Evolutionary conservation across 2,797 vertebrate genomes (phyloP).

Genomic region (Xenops minutus): DNA sequence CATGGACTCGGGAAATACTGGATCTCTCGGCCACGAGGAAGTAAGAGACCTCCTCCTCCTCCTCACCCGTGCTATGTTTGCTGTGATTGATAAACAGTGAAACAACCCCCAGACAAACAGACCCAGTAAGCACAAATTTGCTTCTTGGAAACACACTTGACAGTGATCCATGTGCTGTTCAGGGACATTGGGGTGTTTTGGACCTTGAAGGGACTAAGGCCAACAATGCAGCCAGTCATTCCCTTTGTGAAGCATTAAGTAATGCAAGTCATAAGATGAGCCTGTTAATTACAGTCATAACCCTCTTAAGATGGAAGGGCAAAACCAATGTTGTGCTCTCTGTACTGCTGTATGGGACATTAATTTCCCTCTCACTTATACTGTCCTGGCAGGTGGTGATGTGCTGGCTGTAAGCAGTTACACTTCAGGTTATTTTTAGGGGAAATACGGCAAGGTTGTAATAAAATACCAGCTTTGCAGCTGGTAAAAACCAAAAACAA

Average conservation of each 20-base stretch:
- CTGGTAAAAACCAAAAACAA: neutral
- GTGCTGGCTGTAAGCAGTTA: neutral
- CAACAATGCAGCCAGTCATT: neutral
- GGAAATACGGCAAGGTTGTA: neutral
- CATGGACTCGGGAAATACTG: neutral
- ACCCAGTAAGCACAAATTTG: neutral
- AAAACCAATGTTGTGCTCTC: neutral
- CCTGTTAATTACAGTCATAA: neutral
- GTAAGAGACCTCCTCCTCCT: neutral
- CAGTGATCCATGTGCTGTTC: neutral
- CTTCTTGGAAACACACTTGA: neutral
- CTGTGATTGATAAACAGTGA: neutral
- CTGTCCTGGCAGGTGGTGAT: neutral
- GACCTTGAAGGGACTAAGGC: neutral
- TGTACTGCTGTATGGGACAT: neutral
- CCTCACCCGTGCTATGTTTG: neutral
- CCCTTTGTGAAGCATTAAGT: neutral
- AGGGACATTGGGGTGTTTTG: fast-evolving
- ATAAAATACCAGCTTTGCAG: neutral
- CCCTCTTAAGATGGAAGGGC: neutral
- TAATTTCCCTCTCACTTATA: neutral
- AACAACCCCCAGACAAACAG: neutral
- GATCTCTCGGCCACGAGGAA: neutral
- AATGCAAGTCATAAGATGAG: neutral
- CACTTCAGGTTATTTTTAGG: neutral